A percentile compares a stretch with the other conserved stretches of the same genome.
phyloP scores from a whole-genome alignment of 2,888 invertebrate species.

The Epinotia bilunana region DNA sequence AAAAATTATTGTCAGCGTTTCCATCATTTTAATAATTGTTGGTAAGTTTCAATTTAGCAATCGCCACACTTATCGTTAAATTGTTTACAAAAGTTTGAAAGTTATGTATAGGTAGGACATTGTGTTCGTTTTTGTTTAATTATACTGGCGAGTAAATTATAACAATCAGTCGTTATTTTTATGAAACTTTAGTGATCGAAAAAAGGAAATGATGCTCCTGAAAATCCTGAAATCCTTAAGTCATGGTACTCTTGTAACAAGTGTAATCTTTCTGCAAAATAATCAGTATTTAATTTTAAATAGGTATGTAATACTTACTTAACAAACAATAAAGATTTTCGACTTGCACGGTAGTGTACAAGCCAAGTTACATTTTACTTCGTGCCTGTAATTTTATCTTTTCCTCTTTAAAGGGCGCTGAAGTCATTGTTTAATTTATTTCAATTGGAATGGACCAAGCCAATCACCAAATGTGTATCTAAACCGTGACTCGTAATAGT shows the following conservation, averaged over 20 bases:
- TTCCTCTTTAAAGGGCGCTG: background rate
- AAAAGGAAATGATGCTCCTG: too few relatives aligned
- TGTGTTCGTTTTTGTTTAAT: too few relatives aligned
- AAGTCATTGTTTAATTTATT: constrained; percentile 12
- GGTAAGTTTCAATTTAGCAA: constrained; percentile 6
- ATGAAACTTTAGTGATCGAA: too few relatives aligned
- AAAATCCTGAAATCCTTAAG: too few relatives aligned
- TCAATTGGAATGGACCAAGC: constrained; percentile 7
- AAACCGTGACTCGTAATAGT: background rate
- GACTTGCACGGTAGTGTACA: constrained; percentile 7
- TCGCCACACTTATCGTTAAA: too few relatives aligned
- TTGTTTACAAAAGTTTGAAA: background rate
- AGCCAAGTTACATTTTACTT: background rate
- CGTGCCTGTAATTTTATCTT: background rate
- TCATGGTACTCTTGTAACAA: too few relatives aligned
- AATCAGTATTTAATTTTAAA: background rate
- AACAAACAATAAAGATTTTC: background rate
- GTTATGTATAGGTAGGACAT: background rate
- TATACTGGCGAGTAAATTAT: too few relatives aligned
- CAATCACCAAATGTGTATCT: background rate
- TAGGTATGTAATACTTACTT: background rate
- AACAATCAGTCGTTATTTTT: too few relatives aligned
- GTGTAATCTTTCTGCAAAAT: background rate
- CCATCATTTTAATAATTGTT: constrained; percentile 4
- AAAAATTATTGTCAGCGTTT: constrained; percentile 14